These are phyloP conservation scores for Scomber japonicus DNA, from an alignment of 2,113 vertebrate species.

Conservation along the genomic window DNA sequence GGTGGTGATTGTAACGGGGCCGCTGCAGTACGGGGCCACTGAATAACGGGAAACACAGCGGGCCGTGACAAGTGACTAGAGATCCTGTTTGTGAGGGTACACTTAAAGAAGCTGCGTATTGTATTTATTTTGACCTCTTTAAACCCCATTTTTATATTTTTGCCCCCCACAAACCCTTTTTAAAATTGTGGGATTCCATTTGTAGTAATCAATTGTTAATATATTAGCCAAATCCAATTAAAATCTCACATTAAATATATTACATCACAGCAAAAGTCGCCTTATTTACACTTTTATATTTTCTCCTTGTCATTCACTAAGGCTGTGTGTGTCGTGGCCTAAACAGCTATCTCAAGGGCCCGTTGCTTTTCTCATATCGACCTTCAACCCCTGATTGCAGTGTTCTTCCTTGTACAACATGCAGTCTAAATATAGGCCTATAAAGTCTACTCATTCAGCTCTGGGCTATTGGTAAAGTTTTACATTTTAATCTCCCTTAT, in stretches of 20 bases:
- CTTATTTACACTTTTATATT: neutral
- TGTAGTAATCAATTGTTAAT: neutral
- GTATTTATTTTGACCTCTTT: neutral
- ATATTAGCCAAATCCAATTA: too few relatives aligned
- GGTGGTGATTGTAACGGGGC: conserved; percentile 68
- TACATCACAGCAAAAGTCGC: fast-evolving
- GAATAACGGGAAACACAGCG: conserved; percentile 74
- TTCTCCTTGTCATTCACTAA: neutral
- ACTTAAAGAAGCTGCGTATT: neutral
- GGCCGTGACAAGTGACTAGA: neutral
- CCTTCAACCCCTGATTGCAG: conserved; percentile 66
- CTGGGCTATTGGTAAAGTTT: neutral
- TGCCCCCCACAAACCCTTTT: neutral
- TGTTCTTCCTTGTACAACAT: conserved; percentile 33
- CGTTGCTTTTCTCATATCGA: conserved; percentile 47
- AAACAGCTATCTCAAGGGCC: neutral
- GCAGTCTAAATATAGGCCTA: neutral
- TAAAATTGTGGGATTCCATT: too few relatives aligned
- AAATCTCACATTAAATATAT: neutral
- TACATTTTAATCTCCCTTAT: too few relatives aligned
- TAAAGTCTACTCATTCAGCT: neutral
- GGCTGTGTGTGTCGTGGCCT: conserved; percentile 21
- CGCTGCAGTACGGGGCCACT: conserved; percentile 9
- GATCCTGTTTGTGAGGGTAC: neutral
- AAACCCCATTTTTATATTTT: neutral